Conservation (phyloP, 2,113 vertebrate genomes). For the Turdus rufiventris region DNA sequence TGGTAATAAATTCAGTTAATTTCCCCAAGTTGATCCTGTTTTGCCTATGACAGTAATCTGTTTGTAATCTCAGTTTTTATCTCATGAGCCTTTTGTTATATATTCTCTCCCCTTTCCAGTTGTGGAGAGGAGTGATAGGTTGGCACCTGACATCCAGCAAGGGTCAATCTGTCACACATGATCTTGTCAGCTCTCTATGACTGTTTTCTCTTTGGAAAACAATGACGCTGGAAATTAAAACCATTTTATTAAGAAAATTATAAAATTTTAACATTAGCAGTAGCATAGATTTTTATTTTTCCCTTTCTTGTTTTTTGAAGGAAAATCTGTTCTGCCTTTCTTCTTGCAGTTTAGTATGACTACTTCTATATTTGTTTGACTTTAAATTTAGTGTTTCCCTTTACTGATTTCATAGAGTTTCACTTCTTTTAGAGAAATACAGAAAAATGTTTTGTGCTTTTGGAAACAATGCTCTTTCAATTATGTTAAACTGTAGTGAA, state of each 20-base stretch:
- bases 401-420: not conserved
- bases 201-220: not conserved
- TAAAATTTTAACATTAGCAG: not conserved
- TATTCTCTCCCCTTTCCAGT: not conserved
- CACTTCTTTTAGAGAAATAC: not conserved
- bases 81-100: not conserved
- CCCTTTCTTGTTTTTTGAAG: not conserved
- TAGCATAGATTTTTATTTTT: not conserved
- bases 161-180: not conserved
- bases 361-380: not conserved
- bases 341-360: not conserved
- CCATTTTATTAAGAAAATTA: not conserved
- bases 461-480: not conserved
- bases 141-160: not conserved
- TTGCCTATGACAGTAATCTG: not conserved
- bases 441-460: not conserved
- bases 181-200: not conserved
- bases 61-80: not conserved
- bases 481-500: not conserved
- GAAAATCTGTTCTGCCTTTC: not conserved
- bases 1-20: not conserved
- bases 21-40: fast-evolving
- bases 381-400: not conserved
- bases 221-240: not conserved
- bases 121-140: not conserved